phyloP scores from a whole-genome alignment of 2,113 vertebrate species.

The Otocyon megalotis region DNA sequence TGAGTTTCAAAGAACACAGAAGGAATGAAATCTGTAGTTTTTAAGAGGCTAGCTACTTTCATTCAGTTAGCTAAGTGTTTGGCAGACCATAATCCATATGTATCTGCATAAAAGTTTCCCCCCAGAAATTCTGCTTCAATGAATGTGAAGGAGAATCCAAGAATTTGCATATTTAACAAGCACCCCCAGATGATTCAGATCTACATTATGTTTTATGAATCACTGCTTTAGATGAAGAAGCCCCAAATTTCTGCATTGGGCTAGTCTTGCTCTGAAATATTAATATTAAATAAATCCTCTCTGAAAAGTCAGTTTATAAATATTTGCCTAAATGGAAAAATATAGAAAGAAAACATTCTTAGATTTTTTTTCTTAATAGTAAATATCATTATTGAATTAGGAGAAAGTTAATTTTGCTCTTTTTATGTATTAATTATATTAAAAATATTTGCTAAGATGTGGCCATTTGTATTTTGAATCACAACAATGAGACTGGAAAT shows the following conservation, averaged over 20 bases:
- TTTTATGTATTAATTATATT: not conserved
- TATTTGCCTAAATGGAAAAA: not conserved
- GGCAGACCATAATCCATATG: slow-evolving; percentile 52
- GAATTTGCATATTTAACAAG: slow-evolving; percentile 50
- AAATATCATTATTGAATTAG: not conserved
- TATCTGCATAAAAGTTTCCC: slow-evolving; percentile 48
- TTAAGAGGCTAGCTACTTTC: slow-evolving; percentile 67
- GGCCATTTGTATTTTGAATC: not conserved
- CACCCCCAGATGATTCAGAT: slow-evolving; percentile 61
- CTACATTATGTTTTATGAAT: slow-evolving; percentile 64
- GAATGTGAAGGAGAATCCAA: slow-evolving; percentile 40
- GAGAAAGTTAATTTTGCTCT: not conserved
- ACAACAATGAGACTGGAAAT: not conserved
- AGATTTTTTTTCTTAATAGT: not conserved
- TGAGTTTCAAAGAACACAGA: slow-evolving; percentile 70
- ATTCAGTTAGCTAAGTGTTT: slow-evolving; percentile 67
- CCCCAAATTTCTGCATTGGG: not conserved
- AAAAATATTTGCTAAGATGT: not conserved
- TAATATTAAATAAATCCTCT: not conserved
- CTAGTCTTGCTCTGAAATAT: slow-evolving; percentile 31
- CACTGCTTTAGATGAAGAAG: not conserved
- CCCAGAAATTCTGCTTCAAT: slow-evolving; percentile 67
- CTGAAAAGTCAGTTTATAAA: not conserved
- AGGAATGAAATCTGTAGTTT: slow-evolving; percentile 72
- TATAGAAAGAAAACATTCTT: not conserved